Evolutionary conservation across 2,888 invertebrate genomes (phyloP), one percentile per base, ranked within the genome.

Genomic region (Andrena fulva): DNA sequence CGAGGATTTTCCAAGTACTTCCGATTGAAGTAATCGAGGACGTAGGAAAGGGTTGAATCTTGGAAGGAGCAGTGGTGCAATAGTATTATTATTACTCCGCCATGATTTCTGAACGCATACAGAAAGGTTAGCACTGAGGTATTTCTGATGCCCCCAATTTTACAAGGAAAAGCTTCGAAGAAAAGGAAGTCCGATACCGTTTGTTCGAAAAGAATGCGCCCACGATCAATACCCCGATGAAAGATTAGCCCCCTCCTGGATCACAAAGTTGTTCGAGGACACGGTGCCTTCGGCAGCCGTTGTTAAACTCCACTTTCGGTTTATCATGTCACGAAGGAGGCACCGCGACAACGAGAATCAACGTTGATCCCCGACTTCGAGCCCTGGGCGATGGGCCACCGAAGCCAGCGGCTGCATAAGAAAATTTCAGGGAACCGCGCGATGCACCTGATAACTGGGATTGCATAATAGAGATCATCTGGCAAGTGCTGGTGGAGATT

Each of bases 361-460:
- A 52, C 8, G 16, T 60, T 48, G 64, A 79, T 70, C n/a, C 35
- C n/a, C 20, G 56, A 56, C 66, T 10, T 20, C 24, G 10, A 48
- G 31, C 56, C 56, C 16, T 16, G 4, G 76, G 67, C 68, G 50
- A 33, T 42, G 48, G 27, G 27, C 29, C 48, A 42, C 50, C 42
- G 2, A 48, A 27, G 64, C 4, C 42, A 42, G 16, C 42, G 42
- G 29, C 35, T 54, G 79, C 63, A 29, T 29, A 33, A 63, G 79
- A 79, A 80, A 79, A 79, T 80, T 80, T 79, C 64, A 68, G 54
- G 67, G 56, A 56, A 50, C 24, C 35, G 42, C 67, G 12, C 62
- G 67, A 70, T 80, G 52, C 29, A 1, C 54, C 60, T 12, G 80
- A 80, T 80, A 80, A 56, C 71, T 20, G 63, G n/a, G 79, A 80